Evolutionary conservation across 2,113 vertebrate genomes (phyloP).

Genomic region (Empidonax alnorum): DNA sequence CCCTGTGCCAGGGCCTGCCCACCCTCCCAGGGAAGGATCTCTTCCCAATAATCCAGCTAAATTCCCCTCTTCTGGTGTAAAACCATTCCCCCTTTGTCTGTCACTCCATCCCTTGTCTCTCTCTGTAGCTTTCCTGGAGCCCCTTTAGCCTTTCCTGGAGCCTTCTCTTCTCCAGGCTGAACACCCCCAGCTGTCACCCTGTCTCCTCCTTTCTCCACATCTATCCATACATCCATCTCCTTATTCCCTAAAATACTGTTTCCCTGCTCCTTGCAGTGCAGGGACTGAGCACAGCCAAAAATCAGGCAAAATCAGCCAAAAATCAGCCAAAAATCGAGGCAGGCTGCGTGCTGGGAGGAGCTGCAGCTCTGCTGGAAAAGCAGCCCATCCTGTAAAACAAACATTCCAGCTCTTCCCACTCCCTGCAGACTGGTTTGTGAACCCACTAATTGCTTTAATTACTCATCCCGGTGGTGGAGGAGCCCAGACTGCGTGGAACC

Average conservation of each 20-base stretch:
- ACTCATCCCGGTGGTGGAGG: neutral
- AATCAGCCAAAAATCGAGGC: neutral
- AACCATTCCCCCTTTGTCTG: neutral
- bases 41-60: rapidly evolving
- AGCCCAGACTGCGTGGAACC: neutral
- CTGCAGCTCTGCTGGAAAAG: neutral
- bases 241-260: neutral
- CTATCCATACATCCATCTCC: neutral
- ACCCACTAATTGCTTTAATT: neutral
- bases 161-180: neutral
- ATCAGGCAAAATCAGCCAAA: too few species aligned
- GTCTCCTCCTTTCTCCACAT: neutral
- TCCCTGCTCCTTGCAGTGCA: neutral
- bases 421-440: neutral
- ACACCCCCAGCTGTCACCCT: neutral
- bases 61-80: neutral
- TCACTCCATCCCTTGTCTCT: neutral
- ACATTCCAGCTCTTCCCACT: slow-evolving; percentile 17
- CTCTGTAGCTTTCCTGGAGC: neutral
- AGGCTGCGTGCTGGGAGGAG: neutral
- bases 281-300: neutral
- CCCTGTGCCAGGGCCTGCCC: neutral
- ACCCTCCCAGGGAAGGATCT: neutral
- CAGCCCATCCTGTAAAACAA: slow-evolving; percentile 16
- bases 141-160: neutral